Base-by-base conservation (phyloP, 2,888 invertebrate species). In the Drosophila paranaensis region DNA sequence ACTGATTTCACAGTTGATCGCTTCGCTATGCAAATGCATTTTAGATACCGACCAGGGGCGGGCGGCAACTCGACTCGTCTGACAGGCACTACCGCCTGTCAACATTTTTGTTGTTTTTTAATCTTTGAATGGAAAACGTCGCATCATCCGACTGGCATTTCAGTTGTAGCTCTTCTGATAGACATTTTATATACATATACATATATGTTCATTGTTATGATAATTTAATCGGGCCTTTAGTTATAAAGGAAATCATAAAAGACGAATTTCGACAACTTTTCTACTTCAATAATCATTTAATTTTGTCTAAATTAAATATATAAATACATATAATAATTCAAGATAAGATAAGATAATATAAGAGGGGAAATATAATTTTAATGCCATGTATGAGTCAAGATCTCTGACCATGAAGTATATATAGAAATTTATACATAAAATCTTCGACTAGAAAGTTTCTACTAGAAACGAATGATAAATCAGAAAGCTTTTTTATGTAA, bases 1-100 rank as follows among this genome's bases (percentile, higher is more conserved):
- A 58, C 40, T 60, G 55, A 71, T 83, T 78, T 86, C 60, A 74
- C 78, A 71, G 68, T 56, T 75, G 60, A 69, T 60, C 58, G 64
- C 37, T 27, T 30, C 11, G 40, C 43, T 68, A 79, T 78, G 79
- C 61, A 70, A 69, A 78, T 74, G 54, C 56, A 58, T 14, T 45
- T 57, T 14, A 48, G n/a, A 33, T 62, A 60, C 56, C 42, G n/a
- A 9, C 51, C 1, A 14, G 35, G 20, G 4, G 35, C 43, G 10
- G 51, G 13, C 27, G 51, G 13, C 27, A 8, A 46, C 27, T 8
- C 16, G 14, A 20, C 20, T 20, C 20, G 20, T 9, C 14, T 57
- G 16, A 42, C 9, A 16, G 1, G 16, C 43, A 10, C 20, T 20
- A 2, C 43, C 20, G 43, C 20, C 30, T 30, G 30, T 30, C 50